phyloP scores from a whole-genome alignment of 2,113 vertebrate genomes.

The Oxyura jamaicensis region DNA sequence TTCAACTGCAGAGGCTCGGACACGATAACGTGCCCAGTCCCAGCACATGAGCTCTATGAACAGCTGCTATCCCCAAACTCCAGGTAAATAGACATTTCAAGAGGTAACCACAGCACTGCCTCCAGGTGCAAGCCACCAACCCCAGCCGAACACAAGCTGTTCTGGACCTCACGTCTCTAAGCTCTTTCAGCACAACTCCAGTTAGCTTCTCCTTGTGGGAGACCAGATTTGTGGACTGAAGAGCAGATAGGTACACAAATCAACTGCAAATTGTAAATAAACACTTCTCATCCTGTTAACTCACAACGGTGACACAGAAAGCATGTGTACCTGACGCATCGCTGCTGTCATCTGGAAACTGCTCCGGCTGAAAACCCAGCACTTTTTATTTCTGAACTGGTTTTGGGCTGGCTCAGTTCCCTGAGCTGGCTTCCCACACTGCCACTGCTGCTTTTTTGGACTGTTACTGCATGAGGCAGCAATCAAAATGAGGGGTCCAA shows the following conservation, averaged over 20 bases:
- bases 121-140: background rate
- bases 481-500: background rate
- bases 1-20: background rate
- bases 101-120: background rate
- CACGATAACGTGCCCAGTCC: background rate
- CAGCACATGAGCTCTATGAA: no score
- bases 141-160: rapidly evolving
- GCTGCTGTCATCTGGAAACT: background rate
- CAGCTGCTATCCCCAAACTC: background rate
- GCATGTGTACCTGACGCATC: background rate
- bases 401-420: background rate
- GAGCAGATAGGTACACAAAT: rapidly evolving
- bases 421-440: background rate
- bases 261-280: background rate
- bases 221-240: background rate
- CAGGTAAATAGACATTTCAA: background rate
- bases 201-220: background rate
- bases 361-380: background rate
- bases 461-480: background rate
- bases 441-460: background rate
- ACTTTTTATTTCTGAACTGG: background rate
- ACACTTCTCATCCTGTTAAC: background rate
- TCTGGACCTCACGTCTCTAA: background rate
- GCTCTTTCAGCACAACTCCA: background rate
- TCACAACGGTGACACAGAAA: background rate